Conservation (phyloP, 2,797 vertebrate species). For the Mallotus villosus region DNA sequence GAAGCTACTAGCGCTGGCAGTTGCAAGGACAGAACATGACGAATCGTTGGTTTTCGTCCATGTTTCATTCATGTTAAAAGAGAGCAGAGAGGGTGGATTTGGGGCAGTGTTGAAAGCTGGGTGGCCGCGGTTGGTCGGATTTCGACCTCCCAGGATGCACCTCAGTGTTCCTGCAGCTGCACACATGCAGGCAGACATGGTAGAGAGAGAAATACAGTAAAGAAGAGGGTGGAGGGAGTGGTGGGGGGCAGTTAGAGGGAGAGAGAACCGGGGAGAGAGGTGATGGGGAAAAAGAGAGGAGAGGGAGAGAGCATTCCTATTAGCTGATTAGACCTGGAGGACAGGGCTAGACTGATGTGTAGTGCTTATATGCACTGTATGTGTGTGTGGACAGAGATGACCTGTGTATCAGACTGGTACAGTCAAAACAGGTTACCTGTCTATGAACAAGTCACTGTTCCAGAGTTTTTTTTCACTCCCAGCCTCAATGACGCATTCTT, state of each 20-base stretch:
- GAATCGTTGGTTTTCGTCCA: not conserved
- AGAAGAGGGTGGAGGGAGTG: not conserved
- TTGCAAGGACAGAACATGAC: not conserved
- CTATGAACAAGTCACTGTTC: too few relatives aligned
- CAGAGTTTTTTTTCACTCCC: too few relatives aligned
- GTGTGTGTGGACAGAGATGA: too few relatives aligned
- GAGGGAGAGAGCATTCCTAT: not conserved
- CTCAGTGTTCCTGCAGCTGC: not conserved
- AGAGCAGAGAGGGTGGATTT: not conserved
- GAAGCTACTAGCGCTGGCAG: not conserved
- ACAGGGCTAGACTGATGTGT: too few relatives aligned
- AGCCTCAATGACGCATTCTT: too few relatives aligned
- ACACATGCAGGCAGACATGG: not conserved
- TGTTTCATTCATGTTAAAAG: not conserved
- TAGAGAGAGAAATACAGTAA: not conserved
- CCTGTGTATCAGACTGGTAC: too few relatives aligned
- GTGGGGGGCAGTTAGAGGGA: not conserved
- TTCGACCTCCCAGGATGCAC: not conserved
- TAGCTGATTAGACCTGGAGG: too few relatives aligned
- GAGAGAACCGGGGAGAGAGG: not conserved
- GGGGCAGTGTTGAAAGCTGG: not conserved
- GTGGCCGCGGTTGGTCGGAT: not conserved
- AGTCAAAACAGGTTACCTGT: not conserved
- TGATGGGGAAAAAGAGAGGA: not conserved
- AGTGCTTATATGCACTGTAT: too few relatives aligned